phyloP scores from a whole-genome alignment of 2,113 vertebrate genomes.

The Gopherus flavomarginatus region DNA sequence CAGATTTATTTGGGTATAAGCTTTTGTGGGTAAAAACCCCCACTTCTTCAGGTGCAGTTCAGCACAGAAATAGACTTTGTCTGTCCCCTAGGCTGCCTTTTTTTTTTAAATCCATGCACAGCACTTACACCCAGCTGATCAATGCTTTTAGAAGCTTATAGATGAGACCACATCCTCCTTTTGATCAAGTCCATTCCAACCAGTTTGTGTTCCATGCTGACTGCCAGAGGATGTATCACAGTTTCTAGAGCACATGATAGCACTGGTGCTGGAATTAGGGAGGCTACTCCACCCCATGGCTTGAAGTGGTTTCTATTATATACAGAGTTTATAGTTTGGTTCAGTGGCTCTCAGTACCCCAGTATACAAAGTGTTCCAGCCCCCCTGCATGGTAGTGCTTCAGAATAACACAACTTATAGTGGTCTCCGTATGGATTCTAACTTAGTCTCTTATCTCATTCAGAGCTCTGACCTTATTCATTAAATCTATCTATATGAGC shows the following conservation, averaged over 20 bases:
- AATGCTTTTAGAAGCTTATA: neutral
- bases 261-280: no score
- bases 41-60: neutral
- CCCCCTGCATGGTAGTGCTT: no score
- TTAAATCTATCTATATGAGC: neutral
- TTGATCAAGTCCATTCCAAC: neutral
- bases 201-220: accelerated
- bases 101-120: accelerated
- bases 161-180: neutral
- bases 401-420: neutral
- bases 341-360: no score
- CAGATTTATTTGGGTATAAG: no score
- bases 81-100: neutral
- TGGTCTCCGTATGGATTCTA: neutral
- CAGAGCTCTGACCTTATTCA: neutral
- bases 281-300: no score
- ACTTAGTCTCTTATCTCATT: neutral
- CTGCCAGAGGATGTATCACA: neutral
- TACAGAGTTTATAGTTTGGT: no score
- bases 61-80: neutral
- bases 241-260: neutral
- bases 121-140: neutral
- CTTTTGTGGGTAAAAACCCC: no score
- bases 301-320: no score
- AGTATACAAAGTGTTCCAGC: no score